Evolutionary conservation across 2,797 vertebrate genomes (phyloP), one percentile per base, ranked within the genome.

Genomic region (Myripristis jacobus): DNA sequence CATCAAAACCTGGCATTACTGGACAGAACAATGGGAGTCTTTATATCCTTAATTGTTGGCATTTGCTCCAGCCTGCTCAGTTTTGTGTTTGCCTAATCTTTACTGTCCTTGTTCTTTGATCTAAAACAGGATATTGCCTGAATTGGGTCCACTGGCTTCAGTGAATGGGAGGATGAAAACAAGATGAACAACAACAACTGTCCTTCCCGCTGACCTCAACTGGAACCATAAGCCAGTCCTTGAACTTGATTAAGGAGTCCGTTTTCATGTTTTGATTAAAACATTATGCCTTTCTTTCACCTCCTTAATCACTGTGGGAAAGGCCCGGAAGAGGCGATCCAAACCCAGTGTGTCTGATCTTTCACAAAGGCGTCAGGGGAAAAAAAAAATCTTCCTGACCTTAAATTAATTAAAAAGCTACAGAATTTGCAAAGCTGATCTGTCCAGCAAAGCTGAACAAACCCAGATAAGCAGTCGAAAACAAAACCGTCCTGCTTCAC

Each of bases 401-500:
- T 65, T 1, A 46, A 36, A 52, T 48, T 3, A 60, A 24, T 52
- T 31, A 4, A 75, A 46, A 69, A 27, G 12, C 1, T 11, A 51
- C 25, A 48, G 19, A 47, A 59, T 31, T 16, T 19, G 54, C 25
- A 21, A 36, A 9, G 48, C 59, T 43, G 25, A 47, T 29, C 52
- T 19, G 46, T 36, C 0, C 8, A 48, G 50, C 31, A 0, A 13
- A 36, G 69, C 82, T 75, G 76, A 52, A 54, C 38, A 73, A 82
- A 79, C 80, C 46, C n/a, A 31, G 81, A 87, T 75, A 82, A 77
- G 71, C 57, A 64, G 60, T 51, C 66, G 78, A 75, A 73, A 76
- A 79, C 43, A 65, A 52, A 78, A 50, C 36, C 73, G 55, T 22
- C 18, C 19, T 7, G 11, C 41, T 60, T 50, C 1, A 36, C 47